A percentile compares a stretch with the other conserved stretches of the same genome.
These are phyloP conservation scores for Lasioglossum zephyrum DNA, from an alignment of 2,888 invertebrate genomes.

Conservation along the genomic window DNA sequence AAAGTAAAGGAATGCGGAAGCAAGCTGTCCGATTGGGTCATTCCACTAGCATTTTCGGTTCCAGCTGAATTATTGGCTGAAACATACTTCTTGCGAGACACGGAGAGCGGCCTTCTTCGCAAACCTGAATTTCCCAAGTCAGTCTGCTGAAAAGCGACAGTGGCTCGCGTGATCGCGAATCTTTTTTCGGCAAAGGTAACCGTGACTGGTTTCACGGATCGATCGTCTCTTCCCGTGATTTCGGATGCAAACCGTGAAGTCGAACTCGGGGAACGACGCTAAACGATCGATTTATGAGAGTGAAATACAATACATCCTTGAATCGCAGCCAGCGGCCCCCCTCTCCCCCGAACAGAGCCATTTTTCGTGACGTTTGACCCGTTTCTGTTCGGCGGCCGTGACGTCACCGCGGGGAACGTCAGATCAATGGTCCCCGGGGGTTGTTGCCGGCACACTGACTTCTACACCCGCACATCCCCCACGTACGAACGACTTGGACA, in stretches of 20 bases:
- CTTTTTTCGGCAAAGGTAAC: background rate
- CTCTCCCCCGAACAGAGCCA: constrained; percentile 40
- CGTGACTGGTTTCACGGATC: constrained; percentile 2
- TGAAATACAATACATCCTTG: constrained; percentile 56
- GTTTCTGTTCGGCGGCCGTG: constrained; percentile 72
- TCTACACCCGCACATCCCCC: background rate
- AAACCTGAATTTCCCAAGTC: background rate
- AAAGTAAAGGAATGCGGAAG: no score
- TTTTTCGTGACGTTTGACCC: constrained; percentile 77
- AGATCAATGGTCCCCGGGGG: constrained; percentile 80
- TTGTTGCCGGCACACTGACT: constrained; percentile 68
- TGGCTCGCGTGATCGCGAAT: background rate
- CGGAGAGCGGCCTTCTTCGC: background rate
- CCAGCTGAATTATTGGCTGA: no score
- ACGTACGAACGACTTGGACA: background rate
- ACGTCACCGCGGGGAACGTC: constrained; percentile 77
- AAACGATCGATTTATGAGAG: constrained; percentile 25
- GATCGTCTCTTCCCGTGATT: background rate
- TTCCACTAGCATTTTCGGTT: no score
- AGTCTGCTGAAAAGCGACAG: background rate
- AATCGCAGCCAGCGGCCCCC: constrained; percentile 67
- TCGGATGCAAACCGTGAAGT: background rate
- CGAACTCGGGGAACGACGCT: background rate
- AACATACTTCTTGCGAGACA: no score
- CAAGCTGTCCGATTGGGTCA: no score